Evolutionary conservation across 2,888 invertebrate species (phyloP), one percentile per base, ranked within the genome.

Genomic region (Chaetoderma sp.): DNA sequence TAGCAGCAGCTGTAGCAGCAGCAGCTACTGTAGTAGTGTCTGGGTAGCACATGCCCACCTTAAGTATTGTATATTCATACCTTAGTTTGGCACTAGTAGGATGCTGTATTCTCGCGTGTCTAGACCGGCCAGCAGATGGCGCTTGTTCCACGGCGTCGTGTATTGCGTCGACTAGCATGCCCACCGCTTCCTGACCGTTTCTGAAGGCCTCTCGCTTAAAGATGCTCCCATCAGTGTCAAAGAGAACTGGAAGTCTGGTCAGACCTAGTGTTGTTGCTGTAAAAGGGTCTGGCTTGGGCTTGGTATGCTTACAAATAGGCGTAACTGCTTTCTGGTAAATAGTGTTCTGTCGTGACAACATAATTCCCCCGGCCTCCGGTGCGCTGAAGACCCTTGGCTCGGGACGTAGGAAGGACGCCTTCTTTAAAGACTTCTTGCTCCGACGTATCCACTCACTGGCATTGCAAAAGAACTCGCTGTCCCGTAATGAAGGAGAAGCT

Each of bases 401-500:
- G 3, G 52, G 13, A 6, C 13, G 13, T 4, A 23, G 23, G 27
- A 33, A 28, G 10, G 28, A 36, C 6, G 25, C 10, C 13, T 39
- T 44, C 8, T 27, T 28, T 2, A 18, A 8, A 1, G 42, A 1
- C 10, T 63, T 56, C 23, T 63, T 52, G 13, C 72, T 75, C 33
- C 76, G 70, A 23, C 71, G 70, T 2, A 78, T 72, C 84, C 84
- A 84, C 45, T 83, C 83, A 4, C 66, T 45, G 23, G 83, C 83
- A 62, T 78, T 82, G 25, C 81, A 61, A 64, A 72, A 79, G 47
- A 78, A 75, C 68, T 82, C 83, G n/a, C 73, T 76, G 60, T 84
- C 84, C 50, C 82, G 70, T 21, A 84, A 70, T 1, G 76, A 73
- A 0, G 82, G 80, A 10, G 79, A 81, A 4, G 81, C 77, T n/a